A percentile compares a stretch with the other conserved stretches of the same genome.
Conservation (phyloP, 2,888 invertebrate genomes). For the Cyclophora punctaria region DNA sequence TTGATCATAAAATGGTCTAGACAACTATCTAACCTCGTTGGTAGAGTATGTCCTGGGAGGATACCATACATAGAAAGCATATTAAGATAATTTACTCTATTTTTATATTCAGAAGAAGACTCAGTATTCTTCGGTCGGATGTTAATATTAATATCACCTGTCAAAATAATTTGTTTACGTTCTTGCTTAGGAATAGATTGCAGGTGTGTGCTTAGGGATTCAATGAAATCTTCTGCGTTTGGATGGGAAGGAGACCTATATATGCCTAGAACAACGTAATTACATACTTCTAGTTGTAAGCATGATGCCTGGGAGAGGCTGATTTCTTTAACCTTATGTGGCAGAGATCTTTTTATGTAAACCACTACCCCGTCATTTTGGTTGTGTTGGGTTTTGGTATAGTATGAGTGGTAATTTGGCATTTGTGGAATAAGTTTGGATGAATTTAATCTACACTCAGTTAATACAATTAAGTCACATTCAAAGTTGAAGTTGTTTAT, state of each 20-base stretch:
- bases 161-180: conserved; percentile 3
- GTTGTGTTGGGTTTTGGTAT: background rate
- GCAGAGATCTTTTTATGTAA: background rate
- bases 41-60: background rate
- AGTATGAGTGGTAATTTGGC: background rate
- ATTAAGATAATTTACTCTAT: background rate
- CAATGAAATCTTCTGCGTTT: background rate
- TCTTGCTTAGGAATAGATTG: background rate
- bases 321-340: background rate
- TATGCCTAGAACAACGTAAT: background rate
- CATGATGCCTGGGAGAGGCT: background rate
- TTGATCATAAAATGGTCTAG: background rate
- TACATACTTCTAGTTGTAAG: background rate
- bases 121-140: background rate
- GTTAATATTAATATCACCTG: background rate
- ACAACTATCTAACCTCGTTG: background rate
- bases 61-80: background rate
- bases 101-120: background rate
- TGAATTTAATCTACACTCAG: background rate
- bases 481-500: background rate
- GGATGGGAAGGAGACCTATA: background rate
- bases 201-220: background rate
- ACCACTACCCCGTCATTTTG: conserved; percentile 1
- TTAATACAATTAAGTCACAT: background rate
- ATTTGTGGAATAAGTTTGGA: background rate